phyloP scores from a whole-genome alignment of 2,888 invertebrate species.

The Pristionchus exspectatus region DNA sequence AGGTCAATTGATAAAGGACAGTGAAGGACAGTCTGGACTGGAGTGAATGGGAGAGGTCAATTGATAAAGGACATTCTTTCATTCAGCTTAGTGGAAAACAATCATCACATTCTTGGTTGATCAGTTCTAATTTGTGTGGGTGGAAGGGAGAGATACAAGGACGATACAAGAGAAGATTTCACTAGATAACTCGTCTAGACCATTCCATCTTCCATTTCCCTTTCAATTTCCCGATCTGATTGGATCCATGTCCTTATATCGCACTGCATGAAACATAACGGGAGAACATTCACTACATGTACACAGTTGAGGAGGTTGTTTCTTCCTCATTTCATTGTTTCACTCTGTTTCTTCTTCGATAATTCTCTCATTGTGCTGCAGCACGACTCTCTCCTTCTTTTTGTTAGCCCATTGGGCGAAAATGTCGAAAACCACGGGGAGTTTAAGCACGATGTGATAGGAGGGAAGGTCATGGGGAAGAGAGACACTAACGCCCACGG shows the following conservation, averaged over 20 bases:
- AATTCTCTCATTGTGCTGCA: conserved; percentile 6
- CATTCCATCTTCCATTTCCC: conserved; percentile 4
- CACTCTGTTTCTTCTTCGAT: not conserved
- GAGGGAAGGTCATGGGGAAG: not conserved
- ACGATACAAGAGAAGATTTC: not conserved
- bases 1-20: too few species aligned
- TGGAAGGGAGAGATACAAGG: not conserved
- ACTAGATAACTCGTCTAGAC: not conserved
- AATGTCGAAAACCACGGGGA: not conserved
- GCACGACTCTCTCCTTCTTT: not conserved
- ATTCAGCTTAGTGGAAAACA: not conserved
- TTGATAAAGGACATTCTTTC: not conserved
- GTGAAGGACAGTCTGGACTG: not conserved
- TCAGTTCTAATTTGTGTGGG: conserved; percentile 1
- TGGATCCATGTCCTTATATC: not conserved
- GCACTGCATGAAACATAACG: not conserved
- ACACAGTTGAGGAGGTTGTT: not conserved
- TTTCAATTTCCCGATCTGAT: not conserved
- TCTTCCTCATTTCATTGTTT: not conserved
- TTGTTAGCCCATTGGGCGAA: not conserved
- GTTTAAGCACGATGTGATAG: not conserved
- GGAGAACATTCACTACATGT: not conserved
- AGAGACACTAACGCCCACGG: not conserved
- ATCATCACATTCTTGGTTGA: not conserved
- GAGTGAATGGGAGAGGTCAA: not conserved